Evolutionary conservation across 2,888 invertebrate genomes (phyloP).

Genomic region (Melinaea marsaeus): DNA sequence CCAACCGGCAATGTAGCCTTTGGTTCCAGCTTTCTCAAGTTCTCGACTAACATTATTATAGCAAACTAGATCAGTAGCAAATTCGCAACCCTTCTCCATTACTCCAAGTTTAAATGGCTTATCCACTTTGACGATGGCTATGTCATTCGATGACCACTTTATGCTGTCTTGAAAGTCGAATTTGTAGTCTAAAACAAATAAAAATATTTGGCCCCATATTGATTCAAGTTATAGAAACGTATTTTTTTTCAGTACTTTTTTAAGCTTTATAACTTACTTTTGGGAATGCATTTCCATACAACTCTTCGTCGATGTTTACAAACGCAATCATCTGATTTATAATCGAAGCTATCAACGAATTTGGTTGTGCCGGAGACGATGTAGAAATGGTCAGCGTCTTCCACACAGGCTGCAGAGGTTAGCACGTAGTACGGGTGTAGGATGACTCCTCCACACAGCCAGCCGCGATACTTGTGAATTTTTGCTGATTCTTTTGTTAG

Average conservation of each 20-base stretch:
- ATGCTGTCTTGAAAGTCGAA: slow-evolving; percentile 73
- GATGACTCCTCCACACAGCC: slow-evolving; percentile 70
- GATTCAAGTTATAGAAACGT: not conserved
- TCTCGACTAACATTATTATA: slow-evolving; percentile 68
- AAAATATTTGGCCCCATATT: not conserved
- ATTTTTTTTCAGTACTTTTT: not conserved
- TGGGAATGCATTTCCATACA: slow-evolving; percentile 72
- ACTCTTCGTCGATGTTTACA: slow-evolving; percentile 64
- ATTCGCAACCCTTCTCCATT: slow-evolving; percentile 60
- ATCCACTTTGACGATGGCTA: slow-evolving; percentile 68
- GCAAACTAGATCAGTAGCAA: slow-evolving; percentile 49
- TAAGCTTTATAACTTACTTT: slow-evolving; percentile 51
- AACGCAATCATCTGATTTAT: slow-evolving; percentile 59
- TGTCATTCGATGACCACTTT: slow-evolving; percentile 72
- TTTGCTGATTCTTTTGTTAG: slow-evolving; percentile 69
- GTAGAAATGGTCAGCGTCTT: slow-evolving; percentile 70
- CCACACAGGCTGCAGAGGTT: slow-evolving; percentile 70
- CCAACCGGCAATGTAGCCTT: slow-evolving; percentile 67
- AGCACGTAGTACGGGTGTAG: slow-evolving; percentile 60
- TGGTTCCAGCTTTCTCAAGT: slow-evolving; percentile 65
- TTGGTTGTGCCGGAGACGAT: slow-evolving; percentile 66
- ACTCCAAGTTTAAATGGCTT: slow-evolving; percentile 64
- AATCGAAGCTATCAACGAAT: slow-evolving; percentile 65
- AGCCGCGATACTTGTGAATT: slow-evolving; percentile 67
- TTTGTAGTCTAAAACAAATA: slow-evolving; percentile 57